A percentile compares a stretch with the other conserved stretches of the same genome.
Evolutionary conservation across 1,140 invertebrate species (phyloP).

Genomic region (Trichomalopsis sarcophagae): DNA sequence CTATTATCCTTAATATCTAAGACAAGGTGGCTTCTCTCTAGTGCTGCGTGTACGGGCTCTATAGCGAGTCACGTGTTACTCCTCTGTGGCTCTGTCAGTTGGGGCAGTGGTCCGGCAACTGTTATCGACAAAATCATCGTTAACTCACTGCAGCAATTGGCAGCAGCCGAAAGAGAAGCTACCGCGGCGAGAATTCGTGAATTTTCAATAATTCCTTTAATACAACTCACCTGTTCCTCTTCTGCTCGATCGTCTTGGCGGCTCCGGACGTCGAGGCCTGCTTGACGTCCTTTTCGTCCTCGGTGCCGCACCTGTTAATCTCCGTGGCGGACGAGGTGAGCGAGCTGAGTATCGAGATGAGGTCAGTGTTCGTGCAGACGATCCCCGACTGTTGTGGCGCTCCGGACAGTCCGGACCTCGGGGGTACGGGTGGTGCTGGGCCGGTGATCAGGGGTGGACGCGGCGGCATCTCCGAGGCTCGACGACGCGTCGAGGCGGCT

Average conservation of each 20-base stretch:
- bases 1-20: too few species aligned
- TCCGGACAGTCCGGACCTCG: conserved; percentile 51
- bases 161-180: background rate
- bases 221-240: conserved; percentile 62
- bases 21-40: too few species aligned
- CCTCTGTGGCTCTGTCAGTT: too few species aligned
- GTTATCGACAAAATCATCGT: too few species aligned
- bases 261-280: conserved; percentile 55
- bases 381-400: conserved; percentile 76
- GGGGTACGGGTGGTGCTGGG: conserved; percentile 67
- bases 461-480: conserved; percentile 81
- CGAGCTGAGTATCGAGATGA: conserved; percentile 85
- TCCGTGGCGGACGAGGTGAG: conserved; percentile 87
- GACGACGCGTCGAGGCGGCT: conserved; percentile 57
- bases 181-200: too few species aligned
- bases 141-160: too few species aligned
- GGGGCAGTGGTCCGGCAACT: too few species aligned
- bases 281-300: conserved; percentile 58
- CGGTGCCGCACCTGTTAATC: conserved; percentile 77
- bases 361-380: conserved; percentile 86
- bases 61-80: too few species aligned
- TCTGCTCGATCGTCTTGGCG: conserved; percentile 69
- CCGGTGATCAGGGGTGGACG: conserved; percentile 47
- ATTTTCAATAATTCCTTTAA: too few species aligned
- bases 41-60: too few species aligned